Evolutionary conservation across 2,888 invertebrate species (phyloP).

Genomic region (Gari tellinella): DNA sequence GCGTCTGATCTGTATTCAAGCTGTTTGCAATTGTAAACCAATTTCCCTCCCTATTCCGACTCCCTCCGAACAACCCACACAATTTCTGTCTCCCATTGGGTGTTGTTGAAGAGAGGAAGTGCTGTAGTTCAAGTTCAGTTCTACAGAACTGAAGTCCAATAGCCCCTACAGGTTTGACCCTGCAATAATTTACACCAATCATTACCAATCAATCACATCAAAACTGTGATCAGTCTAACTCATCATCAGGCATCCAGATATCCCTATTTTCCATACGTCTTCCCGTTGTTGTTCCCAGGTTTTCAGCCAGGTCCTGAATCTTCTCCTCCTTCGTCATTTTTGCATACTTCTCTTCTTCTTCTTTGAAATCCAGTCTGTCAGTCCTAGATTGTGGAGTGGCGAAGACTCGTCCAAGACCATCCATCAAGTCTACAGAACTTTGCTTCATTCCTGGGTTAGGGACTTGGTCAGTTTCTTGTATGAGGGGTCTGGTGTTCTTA

Average conservation of each 20-base stretch:
- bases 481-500: no score
- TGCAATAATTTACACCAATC: neutral
- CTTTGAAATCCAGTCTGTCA: conserved; percentile 38
- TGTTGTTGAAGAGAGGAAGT: no score
- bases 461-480: neutral
- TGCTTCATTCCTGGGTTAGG: conserved; percentile 12
- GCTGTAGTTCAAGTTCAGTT: no score
- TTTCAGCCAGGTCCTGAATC: conserved; percentile 66
- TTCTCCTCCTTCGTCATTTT: conserved; percentile 60
- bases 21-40: no score
- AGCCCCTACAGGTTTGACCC: neutral
- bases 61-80: no score
- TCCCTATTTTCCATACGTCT: conserved; percentile 39
- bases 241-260: conserved; percentile 54
- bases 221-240: conserved; percentile 40
- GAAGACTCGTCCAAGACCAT: no score
- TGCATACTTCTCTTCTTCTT: conserved; percentile 44
- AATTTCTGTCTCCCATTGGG: no score
- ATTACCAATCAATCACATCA: neutral
- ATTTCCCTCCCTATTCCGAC: no score
- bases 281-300: conserved; percentile 47
- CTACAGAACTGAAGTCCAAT: neutral
- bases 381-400: conserved; percentile 30
- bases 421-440: no score
- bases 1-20: no score